Conservation (phyloP, 35 echinoderm and acorn worm species). For the Holothuria glaberrima region DNA sequence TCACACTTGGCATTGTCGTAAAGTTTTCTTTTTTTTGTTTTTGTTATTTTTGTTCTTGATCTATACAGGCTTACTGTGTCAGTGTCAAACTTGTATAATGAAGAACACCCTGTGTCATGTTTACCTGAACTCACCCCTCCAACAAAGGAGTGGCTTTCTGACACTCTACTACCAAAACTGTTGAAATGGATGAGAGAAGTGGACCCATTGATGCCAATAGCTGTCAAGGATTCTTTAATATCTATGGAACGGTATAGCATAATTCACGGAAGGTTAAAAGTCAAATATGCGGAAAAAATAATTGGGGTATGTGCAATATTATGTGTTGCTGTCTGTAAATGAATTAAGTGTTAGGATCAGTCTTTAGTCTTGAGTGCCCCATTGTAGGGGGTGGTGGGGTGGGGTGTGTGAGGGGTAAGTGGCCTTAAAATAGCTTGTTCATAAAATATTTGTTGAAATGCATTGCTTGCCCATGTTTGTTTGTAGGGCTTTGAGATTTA, state of each 20-base stretch:
- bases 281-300: slow-evolving; percentile 90
- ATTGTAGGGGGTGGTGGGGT: too few relatives aligned
- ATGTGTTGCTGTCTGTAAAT: too few relatives aligned
- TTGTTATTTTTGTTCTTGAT: neutral
- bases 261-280: slow-evolving; percentile 74
- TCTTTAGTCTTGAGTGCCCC: too few relatives aligned
- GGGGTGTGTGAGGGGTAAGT: too few relatives aligned
- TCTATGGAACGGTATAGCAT: slow-evolving; percentile 82
- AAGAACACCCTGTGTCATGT: slow-evolving; percentile 18
- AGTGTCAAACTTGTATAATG: slow-evolving; percentile 31
- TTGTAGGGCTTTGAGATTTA: too few relatives aligned
- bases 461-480: too few relatives aligned
- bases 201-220: slow-evolving; percentile 3
- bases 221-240: slow-evolving; percentile 64
- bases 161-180: slow-evolving; percentile 70
- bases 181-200: slow-evolving; percentile 76
- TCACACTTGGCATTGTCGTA: too few relatives aligned
- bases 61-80: slow-evolving; percentile 52
- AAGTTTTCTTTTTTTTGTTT: too few relatives aligned
- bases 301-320: slow-evolving; percentile 57
- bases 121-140: slow-evolving; percentile 58
- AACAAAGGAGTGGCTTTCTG: slow-evolving; percentile 66
- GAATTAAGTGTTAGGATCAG: too few relatives aligned
- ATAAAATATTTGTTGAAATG: too few relatives aligned
- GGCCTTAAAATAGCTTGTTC: too few relatives aligned